phyloP scores from a whole-genome alignment of 2,888 invertebrate species.

The Macroteleia sp. region DNA sequence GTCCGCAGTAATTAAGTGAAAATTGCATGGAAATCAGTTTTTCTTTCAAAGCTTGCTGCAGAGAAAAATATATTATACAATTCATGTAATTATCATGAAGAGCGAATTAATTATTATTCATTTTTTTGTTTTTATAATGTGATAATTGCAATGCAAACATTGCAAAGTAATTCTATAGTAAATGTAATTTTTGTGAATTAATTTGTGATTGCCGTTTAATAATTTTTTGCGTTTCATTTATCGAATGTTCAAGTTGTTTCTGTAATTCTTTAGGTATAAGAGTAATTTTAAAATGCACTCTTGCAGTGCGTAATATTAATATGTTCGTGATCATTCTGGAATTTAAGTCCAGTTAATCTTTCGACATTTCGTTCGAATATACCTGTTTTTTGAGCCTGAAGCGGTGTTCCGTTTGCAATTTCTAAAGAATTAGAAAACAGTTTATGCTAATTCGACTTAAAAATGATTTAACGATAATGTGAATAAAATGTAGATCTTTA shows the following conservation, averaged over 20 bases:
- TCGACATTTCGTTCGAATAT: conserved; percentile 8
- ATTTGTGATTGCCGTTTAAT: too few species aligned
- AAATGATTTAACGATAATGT: conserved; percentile 4
- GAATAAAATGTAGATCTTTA: background rate
- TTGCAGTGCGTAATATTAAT: background rate
- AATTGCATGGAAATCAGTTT: conserved; percentile 14
- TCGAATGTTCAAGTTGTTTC: too few species aligned
- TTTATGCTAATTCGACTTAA: conserved; percentile 6
- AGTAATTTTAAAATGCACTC: too few species aligned
- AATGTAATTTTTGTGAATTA: too few species aligned
- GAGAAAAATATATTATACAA: background rate
- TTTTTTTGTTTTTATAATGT: too few species aligned
- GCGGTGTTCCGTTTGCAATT: conserved; percentile 7
- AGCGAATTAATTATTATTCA: too few species aligned
- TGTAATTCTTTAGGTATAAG: too few species aligned
- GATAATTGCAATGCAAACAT: too few species aligned
- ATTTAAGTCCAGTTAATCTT: conserved; percentile 1
- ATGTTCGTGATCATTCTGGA: background rate
- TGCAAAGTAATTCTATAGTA: too few species aligned
- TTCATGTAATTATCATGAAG: background rate
- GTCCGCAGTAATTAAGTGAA: conserved; percentile 11
- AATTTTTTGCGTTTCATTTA: too few species aligned
- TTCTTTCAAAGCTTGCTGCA: too few species aligned
- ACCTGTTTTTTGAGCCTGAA: conserved; percentile 12
- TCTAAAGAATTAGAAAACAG: conserved; percentile 10